Evolutionary conservation across 1,140 invertebrate species (phyloP), one percentile per base, ranked within the genome.

Genomic region (Scaptomyza graminum): DNA sequence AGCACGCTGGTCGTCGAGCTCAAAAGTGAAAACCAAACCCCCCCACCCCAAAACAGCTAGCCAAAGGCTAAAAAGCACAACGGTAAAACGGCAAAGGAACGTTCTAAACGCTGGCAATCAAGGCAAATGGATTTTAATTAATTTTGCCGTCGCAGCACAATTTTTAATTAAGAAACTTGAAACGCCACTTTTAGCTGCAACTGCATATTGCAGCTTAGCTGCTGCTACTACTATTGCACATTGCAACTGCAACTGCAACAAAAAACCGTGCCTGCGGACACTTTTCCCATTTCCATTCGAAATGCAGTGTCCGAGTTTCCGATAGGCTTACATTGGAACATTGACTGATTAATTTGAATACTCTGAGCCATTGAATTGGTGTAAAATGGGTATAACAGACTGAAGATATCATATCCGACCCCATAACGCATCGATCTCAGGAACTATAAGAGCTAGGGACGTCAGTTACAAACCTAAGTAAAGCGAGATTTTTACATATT

Each of bases 91-190:
- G 43, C 37, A 49, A 18, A 34, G 51, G 74, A 62, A 31, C 69
- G 61, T 51, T 34, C 31, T 34, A 5, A 6, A 9, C 31, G 31
- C 46, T 43, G 41, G 73, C 78, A 77, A 87, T 87, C 81, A 84
- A 74, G 77, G 65, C 77, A 76, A 74, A 85, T 87, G 77, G 77
- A 87, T 81, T 87, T 85, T 85, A 85, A 85, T 85, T 85, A 85
- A 85, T 85, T 85, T 78, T 78, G 39, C 70, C 57, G 63, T 34
- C n/a, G 51, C 69, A 74, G 82, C 74, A 68, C 49, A 66, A 57
- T 85, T 84, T 82, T 84, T 80, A 83, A 83, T 83, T 83, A 84
- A 84, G 77, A 74, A 70, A 83, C 79, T 82, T 78, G 65, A 78
- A 55, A 50, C 67, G 67, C 63, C 67, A 65, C 61, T 59, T 52